Evolutionary conservation across 2,113 vertebrate genomes (phyloP).

Genomic region (Stigmatopora nigra): DNA sequence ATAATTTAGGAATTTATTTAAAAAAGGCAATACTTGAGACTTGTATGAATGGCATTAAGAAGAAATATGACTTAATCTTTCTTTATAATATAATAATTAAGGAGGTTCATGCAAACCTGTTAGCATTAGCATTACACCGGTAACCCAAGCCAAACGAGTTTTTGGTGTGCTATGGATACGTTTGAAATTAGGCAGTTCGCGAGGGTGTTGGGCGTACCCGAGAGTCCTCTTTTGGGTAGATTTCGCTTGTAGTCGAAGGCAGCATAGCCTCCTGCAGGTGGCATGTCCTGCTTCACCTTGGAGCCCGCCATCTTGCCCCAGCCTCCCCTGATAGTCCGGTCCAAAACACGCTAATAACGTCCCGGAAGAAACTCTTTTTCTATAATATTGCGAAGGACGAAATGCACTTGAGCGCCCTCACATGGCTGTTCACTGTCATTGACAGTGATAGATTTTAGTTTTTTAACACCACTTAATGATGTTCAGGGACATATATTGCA

Average conservation of each 20-base stretch:
- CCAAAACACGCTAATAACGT: slow-evolving; percentile 30
- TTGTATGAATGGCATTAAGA: too few species aligned
- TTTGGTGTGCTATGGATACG: neutral
- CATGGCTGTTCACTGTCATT: neutral
- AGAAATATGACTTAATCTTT: too few species aligned
- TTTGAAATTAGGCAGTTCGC: neutral
- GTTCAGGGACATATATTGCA: too few species aligned
- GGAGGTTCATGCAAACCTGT: neutral
- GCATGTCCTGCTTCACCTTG: slow-evolving; percentile 99
- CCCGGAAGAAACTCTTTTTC: neutral
- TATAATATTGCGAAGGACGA: neutral
- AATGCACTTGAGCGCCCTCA: slow-evolving; percentile 13
- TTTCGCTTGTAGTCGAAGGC: slow-evolving; percentile 86
- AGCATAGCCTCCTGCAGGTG: slow-evolving; percentile 82
- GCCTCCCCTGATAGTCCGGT: neutral
- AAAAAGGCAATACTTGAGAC: too few species aligned
- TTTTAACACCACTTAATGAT: too few species aligned
- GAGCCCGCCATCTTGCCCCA: slow-evolving; percentile 75
- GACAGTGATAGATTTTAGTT: too few species aligned
- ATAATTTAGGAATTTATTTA: too few species aligned
- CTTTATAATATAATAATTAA: neutral
- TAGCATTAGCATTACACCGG: slow-evolving; percentile 33
- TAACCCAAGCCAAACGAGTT: too few species aligned
- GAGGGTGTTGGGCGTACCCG: slow-evolving; percentile 66
- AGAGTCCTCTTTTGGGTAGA: slow-evolving; percentile 81